Evolutionary conservation across 2,797 vertebrate species (phyloP), one percentile per base, ranked within the genome.

Genomic region (Sebastes iracundus): DNA sequence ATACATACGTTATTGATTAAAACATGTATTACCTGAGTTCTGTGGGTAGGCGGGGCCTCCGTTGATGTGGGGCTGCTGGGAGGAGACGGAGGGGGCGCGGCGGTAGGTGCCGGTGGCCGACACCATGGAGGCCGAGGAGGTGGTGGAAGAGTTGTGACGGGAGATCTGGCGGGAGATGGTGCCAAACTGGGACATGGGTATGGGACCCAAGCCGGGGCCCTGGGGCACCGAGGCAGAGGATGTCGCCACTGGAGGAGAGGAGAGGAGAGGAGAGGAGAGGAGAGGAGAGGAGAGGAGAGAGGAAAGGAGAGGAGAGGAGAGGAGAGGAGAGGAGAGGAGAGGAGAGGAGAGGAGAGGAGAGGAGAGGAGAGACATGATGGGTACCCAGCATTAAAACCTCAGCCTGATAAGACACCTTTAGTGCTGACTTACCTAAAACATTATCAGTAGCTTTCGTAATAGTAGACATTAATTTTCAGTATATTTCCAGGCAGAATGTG

Each of bases 141-240:
- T 98, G 93, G 97, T 97, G 72, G 93, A 95, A 87, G 98, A 99
- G 95, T 97, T 98, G 96, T 99, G 98, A 84, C 99, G 97, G 14
- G 98, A 99, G 87, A 99, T 97, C 96, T 99, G 99, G 91, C 99
- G 97, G 91, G 98, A 99, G 95, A 99, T 98, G 89, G 99, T 99
- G 95, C 98, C 98, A 81, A 99, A 99, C 96, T 99, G 99, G 91
- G 99, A 99, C 95, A 98, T 98, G 91, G 99, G 98, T 93, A 98
- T 97, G 77, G 99, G 97, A 82, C 97, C 97, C 87, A 98, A 94
- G 90, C 97, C 97, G 79, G 97, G 96, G 7, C 95, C 96, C 83
- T 94, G 94, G 22, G 93, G 95, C 58, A 96, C 94, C 2, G 90
- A 96, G 95, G 97, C 92, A 73, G 92, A 86, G 33, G 87, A 92